Percentiles rank a stretch among this genome's conserved stretches.
Evolutionary conservation across 2,113 vertebrate genomes (phyloP).

Genomic region (Myocastor coypus): DNA sequence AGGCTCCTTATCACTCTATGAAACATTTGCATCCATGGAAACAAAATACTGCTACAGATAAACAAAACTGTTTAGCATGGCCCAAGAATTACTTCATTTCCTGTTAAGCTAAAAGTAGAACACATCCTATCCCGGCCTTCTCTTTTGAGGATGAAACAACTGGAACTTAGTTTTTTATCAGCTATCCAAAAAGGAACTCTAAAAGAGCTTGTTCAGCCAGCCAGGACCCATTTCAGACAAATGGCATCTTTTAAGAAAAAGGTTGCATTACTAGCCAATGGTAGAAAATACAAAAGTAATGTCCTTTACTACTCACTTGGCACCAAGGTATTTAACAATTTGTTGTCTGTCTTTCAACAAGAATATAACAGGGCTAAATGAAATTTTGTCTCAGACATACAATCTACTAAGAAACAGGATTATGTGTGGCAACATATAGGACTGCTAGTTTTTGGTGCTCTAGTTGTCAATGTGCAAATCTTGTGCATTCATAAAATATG

Average conservation of each 20-base stretch:
- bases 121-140: slow-evolving; percentile 80
- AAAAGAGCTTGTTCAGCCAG: slow-evolving; percentile 63
- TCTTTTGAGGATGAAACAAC: slow-evolving; percentile 84
- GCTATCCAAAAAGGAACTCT: slow-evolving; percentile 73
- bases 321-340: background rate
- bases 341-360: background rate
- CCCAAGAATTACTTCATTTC: slow-evolving; percentile 88
- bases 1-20: slow-evolving; percentile 55
- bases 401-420: background rate
- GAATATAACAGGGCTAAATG: background rate
- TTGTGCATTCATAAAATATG: background rate
- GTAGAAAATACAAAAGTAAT: background rate
- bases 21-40: slow-evolving; percentile 73
- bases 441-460: background rate
- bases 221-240: slow-evolving; percentile 2
- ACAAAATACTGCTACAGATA: slow-evolving; percentile 79
- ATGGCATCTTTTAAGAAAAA: slow-evolving; percentile 42
- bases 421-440: background rate
- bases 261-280: background rate
- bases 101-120: slow-evolving; percentile 84
- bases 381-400: background rate
- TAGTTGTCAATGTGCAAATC: background rate
- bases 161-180: slow-evolving; percentile 69
- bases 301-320: background rate
- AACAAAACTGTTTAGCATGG: slow-evolving; percentile 75